A percentile compares a stretch with the other conserved stretches of the same genome.
These are phyloP conservation scores for Metopia argyrocephala DNA, from an alignment of 2,888 invertebrate genomes.

Conservation along the genomic window DNA sequence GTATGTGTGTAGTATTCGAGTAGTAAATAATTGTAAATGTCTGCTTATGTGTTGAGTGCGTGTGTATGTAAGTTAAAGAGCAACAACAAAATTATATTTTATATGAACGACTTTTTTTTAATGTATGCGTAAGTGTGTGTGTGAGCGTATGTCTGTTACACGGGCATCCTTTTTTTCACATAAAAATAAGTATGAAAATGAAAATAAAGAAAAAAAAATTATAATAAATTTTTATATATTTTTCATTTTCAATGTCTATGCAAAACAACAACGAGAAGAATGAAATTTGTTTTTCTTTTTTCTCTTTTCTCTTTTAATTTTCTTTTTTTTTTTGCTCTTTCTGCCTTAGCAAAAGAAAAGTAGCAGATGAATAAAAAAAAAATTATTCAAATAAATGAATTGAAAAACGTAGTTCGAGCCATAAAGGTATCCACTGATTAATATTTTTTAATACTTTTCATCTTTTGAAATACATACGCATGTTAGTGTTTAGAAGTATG, in stretches of 20 bases:
- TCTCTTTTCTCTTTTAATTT: constrained; percentile 1
- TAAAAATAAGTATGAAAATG: background rate
- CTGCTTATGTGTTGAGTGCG: constrained; percentile 27
- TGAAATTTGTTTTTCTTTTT: background rate
- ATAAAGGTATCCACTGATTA: constrained; percentile 74
- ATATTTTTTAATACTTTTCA: constrained; percentile 74
- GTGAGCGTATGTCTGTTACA: constrained; percentile 53
- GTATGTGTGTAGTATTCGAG: constrained; percentile 62
- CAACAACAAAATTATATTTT: background rate
- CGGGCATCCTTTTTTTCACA: constrained; percentile 71
- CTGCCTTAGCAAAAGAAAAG: background rate
- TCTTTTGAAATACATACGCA: constrained; percentile 57
- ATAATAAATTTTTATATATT: constrained; percentile 67
- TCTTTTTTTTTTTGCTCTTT: constrained; percentile 3
- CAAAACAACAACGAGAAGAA: constrained; percentile 3
- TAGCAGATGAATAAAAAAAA: constrained; percentile 20
- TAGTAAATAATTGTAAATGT: constrained; percentile 62
- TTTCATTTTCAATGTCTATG: constrained; percentile 74
- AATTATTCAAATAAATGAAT: constrained; percentile 55
- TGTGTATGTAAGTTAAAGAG: constrained; percentile 33
- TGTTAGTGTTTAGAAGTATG: constrained; percentile 14
- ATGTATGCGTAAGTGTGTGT: constrained; percentile 47
- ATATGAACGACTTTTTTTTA: background rate
- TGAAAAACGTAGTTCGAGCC: constrained; percentile 64
- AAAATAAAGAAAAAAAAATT: background rate